Evolutionary conservation across 2,797 vertebrate genomes (phyloP).

Genomic region (Ammospiza maritima): DNA sequence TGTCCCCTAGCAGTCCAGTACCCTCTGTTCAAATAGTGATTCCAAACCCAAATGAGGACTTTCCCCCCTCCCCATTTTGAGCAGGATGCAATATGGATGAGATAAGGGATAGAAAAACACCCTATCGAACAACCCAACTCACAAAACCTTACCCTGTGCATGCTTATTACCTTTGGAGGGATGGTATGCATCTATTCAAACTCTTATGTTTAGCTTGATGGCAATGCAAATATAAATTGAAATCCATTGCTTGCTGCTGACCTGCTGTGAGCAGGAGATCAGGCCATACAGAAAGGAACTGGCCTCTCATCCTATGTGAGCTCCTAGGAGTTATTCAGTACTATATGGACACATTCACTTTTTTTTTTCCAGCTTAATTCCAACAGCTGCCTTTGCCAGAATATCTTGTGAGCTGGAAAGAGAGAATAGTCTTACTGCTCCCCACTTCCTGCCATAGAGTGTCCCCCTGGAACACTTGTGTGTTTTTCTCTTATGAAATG

Average conservation of each 20-base stretch:
- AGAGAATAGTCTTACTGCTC: background rate
- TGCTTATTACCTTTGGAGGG: background rate
- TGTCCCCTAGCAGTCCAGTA: background rate
- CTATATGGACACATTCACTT: background rate
- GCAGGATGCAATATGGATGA: background rate
- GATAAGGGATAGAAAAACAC: background rate
- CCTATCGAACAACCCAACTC: background rate
- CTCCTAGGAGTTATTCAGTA: background rate
- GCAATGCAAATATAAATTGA: background rate
- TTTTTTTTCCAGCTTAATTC: background rate
- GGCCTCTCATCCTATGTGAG: background rate
- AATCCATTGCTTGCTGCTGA: background rate
- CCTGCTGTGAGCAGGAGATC: background rate
- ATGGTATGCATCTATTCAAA: background rate
- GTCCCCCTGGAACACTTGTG: background rate
- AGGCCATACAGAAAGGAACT: background rate
- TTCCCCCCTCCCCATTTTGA: rapidly evolving
- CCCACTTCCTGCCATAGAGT: background rate
- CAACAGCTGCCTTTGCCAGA: background rate
- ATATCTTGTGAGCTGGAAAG: background rate
- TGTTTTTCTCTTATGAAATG: background rate
- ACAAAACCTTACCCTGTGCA: background rate
- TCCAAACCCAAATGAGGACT: background rate
- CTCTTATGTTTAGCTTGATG: background rate
- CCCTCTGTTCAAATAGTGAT: background rate